Evolutionary conservation across 1,140 invertebrate species (phyloP).

Genomic region (Marisa cornuarietis): DNA sequence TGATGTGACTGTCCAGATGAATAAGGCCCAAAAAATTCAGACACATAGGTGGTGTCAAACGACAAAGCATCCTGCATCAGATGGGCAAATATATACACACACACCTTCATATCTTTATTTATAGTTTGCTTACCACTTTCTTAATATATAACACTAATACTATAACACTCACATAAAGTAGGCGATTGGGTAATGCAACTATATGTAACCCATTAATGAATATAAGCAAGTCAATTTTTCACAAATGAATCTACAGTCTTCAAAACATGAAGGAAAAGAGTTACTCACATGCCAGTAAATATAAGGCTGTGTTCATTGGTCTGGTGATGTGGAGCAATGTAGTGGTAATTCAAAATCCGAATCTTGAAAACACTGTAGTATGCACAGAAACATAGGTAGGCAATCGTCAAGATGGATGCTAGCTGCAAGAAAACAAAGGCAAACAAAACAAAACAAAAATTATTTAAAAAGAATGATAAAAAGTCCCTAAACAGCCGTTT

Average conservation of each 20-base stretch:
- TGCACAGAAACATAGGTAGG: constrained; percentile 95
- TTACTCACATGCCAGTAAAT: constrained; percentile 87
- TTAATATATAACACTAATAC: too few species aligned
- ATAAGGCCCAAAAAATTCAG: constrained; percentile 97
- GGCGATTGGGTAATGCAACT: too few species aligned
- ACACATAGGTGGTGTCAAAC: constrained; percentile 97
- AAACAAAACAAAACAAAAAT: too few species aligned
- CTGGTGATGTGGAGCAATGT: constrained; percentile 95
- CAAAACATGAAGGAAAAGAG: neutral
- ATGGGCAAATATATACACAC: too few species aligned
- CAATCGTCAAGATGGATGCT: constrained; percentile 88
- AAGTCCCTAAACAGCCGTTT: too few species aligned
- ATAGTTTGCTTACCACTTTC: too few species aligned
- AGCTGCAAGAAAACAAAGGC: constrained; percentile 68
- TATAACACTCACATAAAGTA: too few species aligned
- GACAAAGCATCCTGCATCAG: constrained; percentile 86
- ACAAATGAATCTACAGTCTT: too few species aligned
- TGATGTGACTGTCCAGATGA: constrained; percentile 97
- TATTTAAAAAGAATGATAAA: too few species aligned
- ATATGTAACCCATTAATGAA: too few species aligned
- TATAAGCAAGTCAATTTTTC: neutral
- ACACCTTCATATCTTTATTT: too few species aligned
- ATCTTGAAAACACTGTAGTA: constrained; percentile 98
- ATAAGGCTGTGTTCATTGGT: constrained; percentile 99
- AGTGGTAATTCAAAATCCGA: constrained; percentile 94